Base-by-base conservation (phyloP, 1,140 invertebrate species). In the Wiebesia pumilae region DNA sequence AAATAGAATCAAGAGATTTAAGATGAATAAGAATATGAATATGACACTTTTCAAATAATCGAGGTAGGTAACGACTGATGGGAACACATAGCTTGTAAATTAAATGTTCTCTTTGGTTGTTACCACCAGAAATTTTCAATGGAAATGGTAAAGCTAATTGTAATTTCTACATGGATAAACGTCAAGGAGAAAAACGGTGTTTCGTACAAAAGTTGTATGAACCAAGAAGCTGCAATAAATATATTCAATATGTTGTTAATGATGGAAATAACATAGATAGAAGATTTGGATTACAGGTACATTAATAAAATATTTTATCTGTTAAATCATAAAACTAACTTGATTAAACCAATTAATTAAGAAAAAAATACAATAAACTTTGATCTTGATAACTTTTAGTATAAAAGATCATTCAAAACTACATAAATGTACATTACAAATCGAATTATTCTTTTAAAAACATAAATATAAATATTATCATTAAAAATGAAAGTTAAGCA, bases 61-160 rank as follows among this genome's bases (percentile, higher is more conserved):
- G 91, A 94, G 92, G 92, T 94, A 92, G 93, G 93, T 94, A 94
- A 94, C 92, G 90, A 93, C 93, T 92, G 91, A 93, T 91, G 93
- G 91, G 93, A 92, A 93, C 93, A 91, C 90, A 87, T 90, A 87
- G 65, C 83, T 89, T 88, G 79, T 89, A 83, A 86, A 90, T 89
- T 93, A 84, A 81, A 91, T 93, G 93, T 94, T 94, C 93, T 94
- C 93, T 94, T 94, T 94, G 93, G 93, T 94, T 94, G 93, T 94
- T 94, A 94, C 93, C 93, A 94, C 93, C 92, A 94, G 93, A 88
- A 91, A 93, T 88, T 71, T 90, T 93, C 30, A 90, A 92, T 24
- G 93, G 93, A 6, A 88, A 81, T 12, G 93, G 92, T 54, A 35
- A 91, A 71, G 89, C 93, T n/a, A 82, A 87, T 27, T 93, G 92